Percentiles rank a stretch among this genome's conserved stretches.
phyloP scores from a whole-genome alignment of 2,113 vertebrate species.

The Sphaerodactylus townsendi region DNA sequence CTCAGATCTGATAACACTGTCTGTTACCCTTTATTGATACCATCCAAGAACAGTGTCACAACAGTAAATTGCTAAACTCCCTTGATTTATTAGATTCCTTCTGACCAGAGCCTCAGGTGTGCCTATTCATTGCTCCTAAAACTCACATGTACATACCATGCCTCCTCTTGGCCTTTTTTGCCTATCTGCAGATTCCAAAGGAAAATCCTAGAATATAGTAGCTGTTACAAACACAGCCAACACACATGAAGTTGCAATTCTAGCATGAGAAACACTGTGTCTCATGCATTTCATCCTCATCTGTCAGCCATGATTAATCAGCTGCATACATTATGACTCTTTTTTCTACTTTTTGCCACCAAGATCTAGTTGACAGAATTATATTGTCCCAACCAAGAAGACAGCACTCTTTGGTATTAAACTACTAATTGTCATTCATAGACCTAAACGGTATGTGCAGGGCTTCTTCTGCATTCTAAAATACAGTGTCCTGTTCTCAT shows the following conservation, averaged over 20 bases:
- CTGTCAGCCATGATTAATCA: too few species aligned
- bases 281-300: too few species aligned
- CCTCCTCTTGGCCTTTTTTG: background rate
- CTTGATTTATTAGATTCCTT: background rate
- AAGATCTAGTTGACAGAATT: too few species aligned
- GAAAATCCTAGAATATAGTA: background rate
- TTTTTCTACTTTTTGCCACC: background rate
- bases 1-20: background rate
- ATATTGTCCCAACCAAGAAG: too few species aligned
- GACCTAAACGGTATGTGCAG: background rate
- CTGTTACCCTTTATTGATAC: background rate
- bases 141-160: background rate
- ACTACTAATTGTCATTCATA: background rate
- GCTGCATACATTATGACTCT: background rate
- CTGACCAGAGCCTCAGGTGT: background rate
- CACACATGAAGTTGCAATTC: background rate
- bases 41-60: background rate
- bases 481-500: background rate
- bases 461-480: background rate
- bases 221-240: background rate
- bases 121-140: background rate
- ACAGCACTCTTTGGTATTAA: background rate
- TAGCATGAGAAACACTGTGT: background rate
- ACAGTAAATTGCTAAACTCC: background rate
- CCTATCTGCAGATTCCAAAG: background rate